Evolutionary conservation across 23 tunicate genomes (phyloP).

Genomic region (Diplosoma virens): DNA sequence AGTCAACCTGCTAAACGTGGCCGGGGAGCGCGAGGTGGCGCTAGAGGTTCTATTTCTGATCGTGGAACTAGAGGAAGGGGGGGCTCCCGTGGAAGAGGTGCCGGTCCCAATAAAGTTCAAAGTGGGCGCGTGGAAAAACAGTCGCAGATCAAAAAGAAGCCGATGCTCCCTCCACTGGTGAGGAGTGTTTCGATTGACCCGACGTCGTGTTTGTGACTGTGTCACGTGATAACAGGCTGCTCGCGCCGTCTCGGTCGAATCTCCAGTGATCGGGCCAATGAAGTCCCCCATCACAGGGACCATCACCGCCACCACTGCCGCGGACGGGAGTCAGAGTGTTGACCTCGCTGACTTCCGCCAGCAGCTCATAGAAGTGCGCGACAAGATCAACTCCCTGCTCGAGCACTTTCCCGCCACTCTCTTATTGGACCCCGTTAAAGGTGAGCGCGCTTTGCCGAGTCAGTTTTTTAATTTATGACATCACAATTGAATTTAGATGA

Average conservation of each 20-base stretch:
- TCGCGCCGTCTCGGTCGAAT: conserved; percentile 14
- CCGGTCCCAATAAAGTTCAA: conserved; percentile 17
- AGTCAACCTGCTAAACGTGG: conserved; percentile 5
- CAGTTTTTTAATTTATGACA: too few species aligned
- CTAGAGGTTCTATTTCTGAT: not conserved
- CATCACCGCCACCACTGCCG: conserved; percentile 1
- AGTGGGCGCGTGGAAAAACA: conserved; percentile 21
- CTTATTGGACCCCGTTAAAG: too few species aligned
- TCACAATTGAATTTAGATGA: too few species aligned
- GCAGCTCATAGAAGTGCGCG: conserved; percentile 18
- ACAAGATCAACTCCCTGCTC: conserved; percentile 11
- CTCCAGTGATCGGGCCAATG: conserved; percentile 13
- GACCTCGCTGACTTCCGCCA: conserved; percentile 5
- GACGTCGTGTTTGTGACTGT: not conserved
- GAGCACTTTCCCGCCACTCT: conserved; percentile 9
- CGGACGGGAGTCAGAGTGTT: conserved; percentile 6
- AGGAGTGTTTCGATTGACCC: too few species aligned
- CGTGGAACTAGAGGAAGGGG: conserved; percentile 15
- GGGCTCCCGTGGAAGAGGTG: not conserved
- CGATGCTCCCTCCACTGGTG: conserved; percentile 34
- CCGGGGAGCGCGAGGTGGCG: conserved; percentile 30
- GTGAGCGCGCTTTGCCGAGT: too few species aligned
- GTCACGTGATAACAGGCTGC: conserved; percentile 6
- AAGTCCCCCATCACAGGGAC: conserved; percentile 5
- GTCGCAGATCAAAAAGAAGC: conserved; percentile 10